Conservation (phyloP, 1,140 invertebrate genomes). For the Bombus ignitus region DNA sequence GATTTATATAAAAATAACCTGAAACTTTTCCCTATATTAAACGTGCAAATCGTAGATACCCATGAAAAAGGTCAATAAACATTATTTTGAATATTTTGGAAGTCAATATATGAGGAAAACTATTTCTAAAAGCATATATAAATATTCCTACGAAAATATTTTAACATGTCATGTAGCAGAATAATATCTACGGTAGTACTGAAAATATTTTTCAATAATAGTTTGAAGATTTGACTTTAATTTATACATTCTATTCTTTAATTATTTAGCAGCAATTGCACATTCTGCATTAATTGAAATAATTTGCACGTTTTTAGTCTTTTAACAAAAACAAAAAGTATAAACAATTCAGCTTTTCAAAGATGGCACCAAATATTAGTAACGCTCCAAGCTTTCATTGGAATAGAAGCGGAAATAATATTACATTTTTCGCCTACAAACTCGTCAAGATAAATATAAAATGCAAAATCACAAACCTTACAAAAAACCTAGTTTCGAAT, state of each 20-base stretch:
- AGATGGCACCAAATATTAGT: constrained; percentile 6
- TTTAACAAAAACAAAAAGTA: not conserved
- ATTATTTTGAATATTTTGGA: constrained; percentile 16
- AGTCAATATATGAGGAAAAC: constrained; percentile 20
- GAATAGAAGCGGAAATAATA: not conserved
- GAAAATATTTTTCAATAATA: constrained; percentile 14
- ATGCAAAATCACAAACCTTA: not conserved
- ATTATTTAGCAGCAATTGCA: not conserved
- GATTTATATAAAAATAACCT: constrained; percentile 36
- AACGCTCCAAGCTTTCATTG: not conserved
- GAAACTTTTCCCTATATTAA: constrained; percentile 38
- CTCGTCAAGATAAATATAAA: constrained; percentile 3
- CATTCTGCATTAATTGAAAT: not conserved
- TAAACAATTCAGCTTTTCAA: not conserved
- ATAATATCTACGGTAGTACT: constrained; percentile 16
- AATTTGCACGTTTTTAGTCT: constrained; percentile 39
- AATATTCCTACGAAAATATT: constrained; percentile 37
- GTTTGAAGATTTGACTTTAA: constrained; percentile 35
- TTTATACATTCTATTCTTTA: constrained; percentile 4
- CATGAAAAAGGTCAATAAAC: not conserved
- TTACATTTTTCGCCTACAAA: not conserved
- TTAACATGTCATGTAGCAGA: constrained; percentile 17
- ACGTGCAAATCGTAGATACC: constrained; percentile 47
- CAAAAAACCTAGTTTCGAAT: not conserved
- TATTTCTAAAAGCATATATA: constrained; percentile 32